Evolutionary conservation across 2,888 invertebrate genomes (phyloP), one percentile per base, ranked within the genome.

Genomic region (Ophion costatus): DNA sequence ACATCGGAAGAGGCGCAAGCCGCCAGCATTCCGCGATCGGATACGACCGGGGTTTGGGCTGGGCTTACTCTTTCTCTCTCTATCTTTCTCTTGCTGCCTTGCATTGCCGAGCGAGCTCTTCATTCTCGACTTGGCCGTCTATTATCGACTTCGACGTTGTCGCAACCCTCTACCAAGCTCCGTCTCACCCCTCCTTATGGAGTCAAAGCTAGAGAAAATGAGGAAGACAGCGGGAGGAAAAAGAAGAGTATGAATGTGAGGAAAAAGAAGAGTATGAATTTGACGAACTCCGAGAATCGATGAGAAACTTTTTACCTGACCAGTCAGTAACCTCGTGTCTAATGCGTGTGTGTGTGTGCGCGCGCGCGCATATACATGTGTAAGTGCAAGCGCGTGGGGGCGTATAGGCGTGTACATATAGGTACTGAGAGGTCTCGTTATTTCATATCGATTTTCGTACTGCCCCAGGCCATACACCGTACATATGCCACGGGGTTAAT

Each of bases 361-460:
- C n/a, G n/a, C n/a, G n/a, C n/a, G n/a, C n/a, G n/a, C 6, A 17
- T 61, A 29, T 59, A 24, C 45, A 11, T 38, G n/a, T 57, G 56
- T 33, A 5, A n/a, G 29, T 20, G 24, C 11, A 29, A 2, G 29
- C 29, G 29, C 29, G 4, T 29, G 29, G 29, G 29, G 17, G 22
- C 29, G 20, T 57, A 17, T 61, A n/a, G 11, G 69, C 6, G 29
- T 33, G 67, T 17, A 59, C 42, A 66, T 61, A 61, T 73, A 67
- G 57, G 51, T n/a, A 74, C 56, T 22, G 71, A 14, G 82, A 85
- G 70, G 73, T 80, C 38, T 81, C 81, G 78, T 84, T 84, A 79
- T 82, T 84, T 82, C 82, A 85, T 85, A 85, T 85, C 85, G 85
- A 85, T 85, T 82, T 85, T 85, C 76, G 82, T 82, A 69, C 85